Evolutionary conservation across 2,888 invertebrate species (phyloP).

Genomic region (Enoplolaimus lenunculus): DNA sequence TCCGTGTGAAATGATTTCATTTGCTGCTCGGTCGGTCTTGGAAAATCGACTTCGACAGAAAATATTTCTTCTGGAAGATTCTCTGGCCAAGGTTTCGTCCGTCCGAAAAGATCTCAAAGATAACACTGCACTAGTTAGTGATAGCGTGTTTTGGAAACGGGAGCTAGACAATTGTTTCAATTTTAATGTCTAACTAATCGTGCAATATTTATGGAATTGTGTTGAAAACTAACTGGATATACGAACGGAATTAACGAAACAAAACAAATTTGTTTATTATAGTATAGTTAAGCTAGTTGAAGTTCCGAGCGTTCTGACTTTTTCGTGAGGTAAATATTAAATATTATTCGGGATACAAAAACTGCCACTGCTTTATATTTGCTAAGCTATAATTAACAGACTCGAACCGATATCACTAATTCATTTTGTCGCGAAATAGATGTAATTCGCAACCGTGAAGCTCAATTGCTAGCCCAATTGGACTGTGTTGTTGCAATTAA

Average conservation of each 20-base stretch:
- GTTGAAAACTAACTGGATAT: background rate
- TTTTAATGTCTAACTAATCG: background rate
- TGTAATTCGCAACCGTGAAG: constrained; percentile 14
- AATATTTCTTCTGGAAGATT: constrained; percentile 20
- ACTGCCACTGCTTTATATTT: no score
- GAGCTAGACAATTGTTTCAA: background rate
- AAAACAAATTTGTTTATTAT: no score
- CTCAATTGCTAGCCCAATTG: constrained; percentile 18
- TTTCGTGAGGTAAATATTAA: no score
- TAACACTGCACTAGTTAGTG: constrained; percentile 20
- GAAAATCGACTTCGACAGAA: constrained; percentile 21
- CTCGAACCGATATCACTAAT: constrained; percentile 15
- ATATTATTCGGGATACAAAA: no score
- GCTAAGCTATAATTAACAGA: no score
- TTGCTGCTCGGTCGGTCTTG: no score
- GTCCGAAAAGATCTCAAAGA: constrained; percentile 18
- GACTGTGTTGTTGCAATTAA: constrained; percentile 22
- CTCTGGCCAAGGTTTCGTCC: constrained; percentile 16
- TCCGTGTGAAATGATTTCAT: no score
- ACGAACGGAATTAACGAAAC: no score
- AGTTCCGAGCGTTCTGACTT: no score
- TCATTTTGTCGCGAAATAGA: constrained; percentile 18
- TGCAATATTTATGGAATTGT: background rate
- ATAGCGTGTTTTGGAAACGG: no score
- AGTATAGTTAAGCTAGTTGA: no score